Evolutionary conservation across 1,140 invertebrate species (phyloP).

Genomic region (Pomacea maculata): DNA sequence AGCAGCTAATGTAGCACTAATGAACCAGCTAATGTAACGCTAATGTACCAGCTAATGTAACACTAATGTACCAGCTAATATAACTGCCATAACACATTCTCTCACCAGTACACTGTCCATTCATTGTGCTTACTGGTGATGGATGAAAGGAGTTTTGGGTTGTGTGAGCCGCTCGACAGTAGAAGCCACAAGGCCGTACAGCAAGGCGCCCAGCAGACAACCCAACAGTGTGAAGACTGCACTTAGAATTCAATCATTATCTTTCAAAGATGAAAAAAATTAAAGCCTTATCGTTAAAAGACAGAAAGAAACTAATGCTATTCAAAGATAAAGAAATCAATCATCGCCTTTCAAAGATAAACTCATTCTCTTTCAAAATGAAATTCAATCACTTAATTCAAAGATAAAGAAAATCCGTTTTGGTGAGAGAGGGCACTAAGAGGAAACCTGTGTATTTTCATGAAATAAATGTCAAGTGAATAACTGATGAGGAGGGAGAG

Average conservation of each 20-base stretch:
- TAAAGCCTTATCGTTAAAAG: neutral
- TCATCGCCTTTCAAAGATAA: neutral
- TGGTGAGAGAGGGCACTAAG: too few relatives aligned
- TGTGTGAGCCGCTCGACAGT: constrained; percentile 30
- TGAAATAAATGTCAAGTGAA: too few relatives aligned
- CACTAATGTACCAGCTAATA: too few relatives aligned
- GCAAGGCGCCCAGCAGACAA: constrained; percentile 43
- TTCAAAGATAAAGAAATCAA: neutral
- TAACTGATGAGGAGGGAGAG: too few relatives aligned
- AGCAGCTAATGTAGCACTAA: too few relatives aligned
- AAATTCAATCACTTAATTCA: too few relatives aligned
- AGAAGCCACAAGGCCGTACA: constrained; percentile 47
- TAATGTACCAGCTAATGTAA: too few relatives aligned
- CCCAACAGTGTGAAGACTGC: constrained; percentile 52
- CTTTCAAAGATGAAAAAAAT: neutral
- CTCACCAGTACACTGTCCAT: neutral
- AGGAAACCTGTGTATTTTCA: too few relatives aligned
- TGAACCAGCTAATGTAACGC: too few relatives aligned
- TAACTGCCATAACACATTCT: neutral
- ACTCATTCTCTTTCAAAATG: too few relatives aligned
- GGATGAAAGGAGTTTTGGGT: constrained; percentile 35
- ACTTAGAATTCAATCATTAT: constrained; percentile 6
- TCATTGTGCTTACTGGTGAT: constrained; percentile 37
- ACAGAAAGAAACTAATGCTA: neutral
- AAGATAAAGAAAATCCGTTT: too few relatives aligned